These are phyloP conservation scores for Coregonus suidteri DNA, from an alignment of 2,797 vertebrate genomes.

Conservation along the genomic window DNA sequence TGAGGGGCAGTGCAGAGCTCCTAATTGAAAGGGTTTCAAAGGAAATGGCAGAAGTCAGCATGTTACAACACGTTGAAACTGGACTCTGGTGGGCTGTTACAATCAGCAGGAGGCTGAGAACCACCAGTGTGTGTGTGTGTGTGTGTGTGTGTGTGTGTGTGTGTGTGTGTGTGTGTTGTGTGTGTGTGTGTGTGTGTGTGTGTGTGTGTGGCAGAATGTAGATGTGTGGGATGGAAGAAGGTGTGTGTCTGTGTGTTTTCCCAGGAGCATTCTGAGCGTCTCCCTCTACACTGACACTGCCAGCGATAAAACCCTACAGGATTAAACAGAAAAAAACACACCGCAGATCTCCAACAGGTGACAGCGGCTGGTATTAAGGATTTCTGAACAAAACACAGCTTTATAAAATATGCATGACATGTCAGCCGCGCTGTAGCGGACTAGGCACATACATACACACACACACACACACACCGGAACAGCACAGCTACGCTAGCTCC, in stretches of 20 bases:
- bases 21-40: constrained; percentile 81
- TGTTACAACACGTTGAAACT: too few species aligned
- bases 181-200: constrained; percentile 34
- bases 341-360: constrained; percentile 61
- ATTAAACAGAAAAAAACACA: constrained; percentile 13
- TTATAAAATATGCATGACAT: constrained; percentile 67
- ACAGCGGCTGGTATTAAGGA: constrained; percentile 54
- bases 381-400: constrained; percentile 58
- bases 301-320: constrained; percentile 45
- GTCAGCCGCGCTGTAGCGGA: constrained; percentile 40
- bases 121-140: constrained; percentile 48
- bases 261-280: constrained; percentile 49
- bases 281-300: constrained; percentile 46
- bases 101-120: constrained; percentile 69
- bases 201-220: constrained; percentile 22
- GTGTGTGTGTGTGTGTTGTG: constrained; percentile 33
- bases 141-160: constrained; percentile 16
- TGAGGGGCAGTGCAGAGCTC: constrained; percentile 65
- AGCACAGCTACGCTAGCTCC: background rate
- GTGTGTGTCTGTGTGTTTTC: constrained; percentile 36
- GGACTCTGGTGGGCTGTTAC: constrained; percentile 57
- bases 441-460: background rate
- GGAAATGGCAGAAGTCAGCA: constrained; percentile 63
- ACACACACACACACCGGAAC: background rate
- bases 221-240: constrained; percentile 33